Evolutionary conservation across 92 coral and sea anemone genomes (phyloP).

Genomic region (Palythoa grandiflora): DNA sequence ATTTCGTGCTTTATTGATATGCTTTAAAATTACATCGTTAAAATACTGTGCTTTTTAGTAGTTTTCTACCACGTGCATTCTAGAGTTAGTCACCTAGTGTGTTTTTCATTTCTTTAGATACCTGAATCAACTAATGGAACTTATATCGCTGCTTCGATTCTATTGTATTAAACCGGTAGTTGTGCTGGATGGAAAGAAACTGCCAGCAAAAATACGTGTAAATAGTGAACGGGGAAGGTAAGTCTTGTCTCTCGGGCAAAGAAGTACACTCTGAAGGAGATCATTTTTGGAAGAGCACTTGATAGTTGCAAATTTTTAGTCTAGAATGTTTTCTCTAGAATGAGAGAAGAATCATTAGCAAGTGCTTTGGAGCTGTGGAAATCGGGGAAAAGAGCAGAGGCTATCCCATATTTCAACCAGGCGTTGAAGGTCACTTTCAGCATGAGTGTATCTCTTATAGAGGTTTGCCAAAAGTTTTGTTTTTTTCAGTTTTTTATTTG

Average conservation of each 20-base stretch:
- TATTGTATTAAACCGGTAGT: constrained; percentile 47
- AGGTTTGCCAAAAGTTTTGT: constrained; percentile 27
- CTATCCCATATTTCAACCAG: constrained; percentile 39
- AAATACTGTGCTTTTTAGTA: too few species aligned
- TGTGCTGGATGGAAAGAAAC: constrained; percentile 41
- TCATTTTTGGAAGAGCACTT: background rate
- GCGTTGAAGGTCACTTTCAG: constrained; percentile 40
- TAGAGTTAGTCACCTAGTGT: background rate
- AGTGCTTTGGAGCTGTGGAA: constrained; percentile 45
- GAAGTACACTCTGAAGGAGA: too few species aligned
- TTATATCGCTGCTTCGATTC: constrained; percentile 36
- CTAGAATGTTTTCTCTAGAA: background rate
- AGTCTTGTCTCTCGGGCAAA: background rate
- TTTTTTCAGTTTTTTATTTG: background rate
- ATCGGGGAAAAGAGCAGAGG: constrained; percentile 28
- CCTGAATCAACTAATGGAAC: constrained; percentile 20
- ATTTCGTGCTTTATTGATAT: too few species aligned
- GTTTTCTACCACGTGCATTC: background rate
- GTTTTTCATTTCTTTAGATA: constrained; percentile 9
- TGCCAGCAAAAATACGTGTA: constrained; percentile 48
- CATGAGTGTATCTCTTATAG: constrained; percentile 39
- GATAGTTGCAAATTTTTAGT: background rate
- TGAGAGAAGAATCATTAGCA: constrained; percentile 41
- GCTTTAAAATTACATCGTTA: too few species aligned
- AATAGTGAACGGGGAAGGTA: constrained; percentile 48